Conservation (phyloP, 2,888 invertebrate species). For the Morpho deidamia region DNA sequence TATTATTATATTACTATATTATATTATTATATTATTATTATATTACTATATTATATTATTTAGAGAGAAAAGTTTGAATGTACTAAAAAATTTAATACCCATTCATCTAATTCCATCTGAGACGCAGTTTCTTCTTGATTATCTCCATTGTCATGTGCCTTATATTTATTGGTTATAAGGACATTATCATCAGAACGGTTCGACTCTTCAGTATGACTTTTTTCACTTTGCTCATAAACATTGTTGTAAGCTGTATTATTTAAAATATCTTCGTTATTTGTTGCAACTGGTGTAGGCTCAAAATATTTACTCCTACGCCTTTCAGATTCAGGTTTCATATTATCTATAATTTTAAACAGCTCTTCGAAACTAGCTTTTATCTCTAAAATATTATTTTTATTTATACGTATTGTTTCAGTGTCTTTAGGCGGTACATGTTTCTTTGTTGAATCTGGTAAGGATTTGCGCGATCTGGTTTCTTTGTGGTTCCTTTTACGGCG, state of each 20-base stretch:
- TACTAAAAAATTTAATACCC: constrained; percentile 21
- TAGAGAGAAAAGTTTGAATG: too few species aligned
- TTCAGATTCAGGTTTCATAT: constrained; percentile 34
- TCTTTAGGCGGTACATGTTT: constrained; percentile 30
- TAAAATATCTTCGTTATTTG: background rate
- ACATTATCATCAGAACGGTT: constrained; percentile 35
- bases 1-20: too few species aligned
- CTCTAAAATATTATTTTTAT: constrained; percentile 34
- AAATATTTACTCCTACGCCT: constrained; percentile 12
- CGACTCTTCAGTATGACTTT: constrained; percentile 30
- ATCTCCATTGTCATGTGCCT: constrained; percentile 7
- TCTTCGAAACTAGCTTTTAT: constrained; percentile 41
- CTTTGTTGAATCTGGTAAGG: constrained; percentile 43
- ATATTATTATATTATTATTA: too few species aligned
- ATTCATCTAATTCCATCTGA: constrained; percentile 25
- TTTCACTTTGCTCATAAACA: constrained; percentile 18
- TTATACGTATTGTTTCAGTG: constrained; percentile 28
- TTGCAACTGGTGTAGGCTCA: background rate
- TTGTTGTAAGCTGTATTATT: constrained; percentile 31
- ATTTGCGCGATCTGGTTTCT: constrained; percentile 30
- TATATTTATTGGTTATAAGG: constrained; percentile 36
- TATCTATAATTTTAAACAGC: constrained; percentile 40
- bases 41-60: too few species aligned
- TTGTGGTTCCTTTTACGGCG: constrained; percentile 36
- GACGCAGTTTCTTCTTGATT: background rate